Evolutionary conservation across 2,888 invertebrate genomes (phyloP).

Genomic region (Drosophila siamana): DNA sequence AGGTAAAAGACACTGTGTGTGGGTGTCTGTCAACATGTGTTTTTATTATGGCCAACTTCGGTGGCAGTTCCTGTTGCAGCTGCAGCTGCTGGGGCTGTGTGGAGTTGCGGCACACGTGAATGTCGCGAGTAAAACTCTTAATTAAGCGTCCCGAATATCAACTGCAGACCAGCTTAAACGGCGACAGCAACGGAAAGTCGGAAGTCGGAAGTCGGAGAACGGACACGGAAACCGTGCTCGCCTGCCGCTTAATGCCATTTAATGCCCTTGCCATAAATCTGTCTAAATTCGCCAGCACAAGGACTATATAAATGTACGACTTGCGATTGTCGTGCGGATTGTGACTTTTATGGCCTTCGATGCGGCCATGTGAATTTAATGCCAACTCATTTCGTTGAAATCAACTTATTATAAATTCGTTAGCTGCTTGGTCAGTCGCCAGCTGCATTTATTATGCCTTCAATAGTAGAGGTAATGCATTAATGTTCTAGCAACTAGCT

Average conservation of each 20-base stretch:
- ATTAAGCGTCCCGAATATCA: conserved; percentile 60
- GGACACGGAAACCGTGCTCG: conserved; percentile 22
- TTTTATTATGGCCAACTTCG: conserved; percentile 67
- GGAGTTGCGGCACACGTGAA: conserved; percentile 1
- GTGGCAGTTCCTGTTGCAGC: conserved; percentile 12
- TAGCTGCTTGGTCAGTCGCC: too few species aligned
- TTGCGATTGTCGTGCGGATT: conserved; percentile 60
- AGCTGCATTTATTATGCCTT: neutral
- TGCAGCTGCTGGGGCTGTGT: neutral
- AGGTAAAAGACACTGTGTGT: conserved; percentile 18
- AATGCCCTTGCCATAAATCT: conserved; percentile 72
- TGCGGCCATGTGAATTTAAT: conserved; percentile 59
- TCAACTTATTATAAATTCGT: conserved; percentile 43
- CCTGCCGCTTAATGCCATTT: conserved; percentile 59
- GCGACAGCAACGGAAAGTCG: too few species aligned
- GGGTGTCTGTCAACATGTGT: conserved; percentile 65
- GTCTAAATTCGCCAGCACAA: conserved; percentile 62
- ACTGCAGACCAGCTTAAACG: conserved; percentile 27
- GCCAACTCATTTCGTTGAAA: conserved; percentile 68
- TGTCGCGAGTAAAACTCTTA: too few species aligned
- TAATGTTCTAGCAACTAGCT: too few species aligned
- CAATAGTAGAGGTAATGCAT: too few species aligned
- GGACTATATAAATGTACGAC: conserved; percentile 69
- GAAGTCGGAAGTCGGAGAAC: too few species aligned
- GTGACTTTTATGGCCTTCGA: conserved; percentile 59